Conservation (phyloP, 2,797 vertebrate genomes). For the Periophthalmus magnuspinnatus region DNA sequence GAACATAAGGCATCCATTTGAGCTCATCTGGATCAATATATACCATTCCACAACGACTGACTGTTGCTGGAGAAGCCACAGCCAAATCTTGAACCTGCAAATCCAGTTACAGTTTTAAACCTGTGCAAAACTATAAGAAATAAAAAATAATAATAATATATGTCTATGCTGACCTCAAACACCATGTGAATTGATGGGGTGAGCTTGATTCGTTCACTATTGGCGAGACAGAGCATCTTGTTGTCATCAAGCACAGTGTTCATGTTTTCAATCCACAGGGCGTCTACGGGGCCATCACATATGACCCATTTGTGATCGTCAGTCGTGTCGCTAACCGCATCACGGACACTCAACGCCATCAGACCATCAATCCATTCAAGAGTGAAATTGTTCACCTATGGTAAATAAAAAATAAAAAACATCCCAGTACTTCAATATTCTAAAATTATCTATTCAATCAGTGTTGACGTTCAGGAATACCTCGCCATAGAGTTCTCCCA, state of each 20-base stretch:
- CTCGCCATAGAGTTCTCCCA: slow-evolving; percentile 80
- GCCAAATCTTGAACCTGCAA: slow-evolving; percentile 86
- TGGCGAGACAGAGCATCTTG: slow-evolving; percentile 91
- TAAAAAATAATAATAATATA: background rate
- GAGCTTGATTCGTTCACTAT: slow-evolving; percentile 90
- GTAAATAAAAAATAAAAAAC: background rate
- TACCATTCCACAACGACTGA: slow-evolving; percentile 91
- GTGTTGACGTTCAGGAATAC: slow-evolving; percentile 21
- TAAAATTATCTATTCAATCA: background rate
- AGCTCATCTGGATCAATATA: slow-evolving; percentile 87
- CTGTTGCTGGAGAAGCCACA: slow-evolving; percentile 89
- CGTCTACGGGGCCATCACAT: slow-evolving; percentile 88
- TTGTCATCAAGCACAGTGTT: slow-evolving; percentile 91
- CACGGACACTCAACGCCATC: slow-evolving; percentile 86
- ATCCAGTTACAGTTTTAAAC: background rate
- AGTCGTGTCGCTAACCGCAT: slow-evolving; percentile 78
- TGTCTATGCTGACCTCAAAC: slow-evolving; percentile 80
- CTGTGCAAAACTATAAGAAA: background rate
- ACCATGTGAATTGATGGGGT: slow-evolving; percentile 88
- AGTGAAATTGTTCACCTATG: slow-evolving; percentile 82
- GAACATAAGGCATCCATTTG: slow-evolving; percentile 88
- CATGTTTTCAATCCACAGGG: slow-evolving; percentile 92
- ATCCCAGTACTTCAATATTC: background rate
- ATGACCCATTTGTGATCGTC: slow-evolving; percentile 88
- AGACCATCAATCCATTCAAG: slow-evolving; percentile 89